These are phyloP conservation scores for Parazoanthus atlanticus DNA, from an alignment of 92 coral and sea anemone genomes.

Conservation along the genomic window DNA sequence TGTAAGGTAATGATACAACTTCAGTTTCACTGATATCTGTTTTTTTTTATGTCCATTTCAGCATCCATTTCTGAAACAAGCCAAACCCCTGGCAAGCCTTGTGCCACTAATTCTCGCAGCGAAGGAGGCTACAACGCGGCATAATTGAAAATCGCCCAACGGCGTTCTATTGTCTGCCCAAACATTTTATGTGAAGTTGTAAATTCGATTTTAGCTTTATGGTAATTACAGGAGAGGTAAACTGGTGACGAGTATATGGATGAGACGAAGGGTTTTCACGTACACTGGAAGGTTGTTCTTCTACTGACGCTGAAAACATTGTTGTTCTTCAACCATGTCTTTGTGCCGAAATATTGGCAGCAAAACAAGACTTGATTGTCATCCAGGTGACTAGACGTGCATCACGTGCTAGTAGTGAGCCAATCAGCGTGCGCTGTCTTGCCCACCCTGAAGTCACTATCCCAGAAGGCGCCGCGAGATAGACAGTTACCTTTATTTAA, in stretches of 20 bases:
- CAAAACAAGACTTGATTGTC: too few relatives aligned
- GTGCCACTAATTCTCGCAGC: constrained; percentile 98
- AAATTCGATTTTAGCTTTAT: constrained; percentile 14
- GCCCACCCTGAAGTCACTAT: too few relatives aligned
- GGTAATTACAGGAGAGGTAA: background rate
- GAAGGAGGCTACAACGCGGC: constrained; percentile 93
- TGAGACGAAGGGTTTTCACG: background rate
- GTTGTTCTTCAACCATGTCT: background rate
- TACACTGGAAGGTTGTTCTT: background rate
- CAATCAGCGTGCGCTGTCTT: too few relatives aligned
- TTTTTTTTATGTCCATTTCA: constrained; percentile 48
- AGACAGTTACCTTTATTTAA: too few relatives aligned
- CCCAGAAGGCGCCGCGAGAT: too few relatives aligned
- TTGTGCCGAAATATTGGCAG: too few relatives aligned
- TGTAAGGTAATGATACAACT: background rate
- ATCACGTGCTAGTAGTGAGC: too few relatives aligned
- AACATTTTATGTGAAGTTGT: background rate
- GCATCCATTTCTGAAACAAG: constrained; percentile 99
- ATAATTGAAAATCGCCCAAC: constrained; percentile 39
- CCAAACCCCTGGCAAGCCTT: constrained; percentile 98
- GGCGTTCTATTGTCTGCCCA: background rate
- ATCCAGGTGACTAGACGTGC: too few relatives aligned
- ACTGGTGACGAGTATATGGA: background rate
- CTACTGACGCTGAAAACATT: background rate
- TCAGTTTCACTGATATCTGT: background rate